phyloP scores from a whole-genome alignment of 2,888 invertebrate species.

The Sepiola atlantica region DNA sequence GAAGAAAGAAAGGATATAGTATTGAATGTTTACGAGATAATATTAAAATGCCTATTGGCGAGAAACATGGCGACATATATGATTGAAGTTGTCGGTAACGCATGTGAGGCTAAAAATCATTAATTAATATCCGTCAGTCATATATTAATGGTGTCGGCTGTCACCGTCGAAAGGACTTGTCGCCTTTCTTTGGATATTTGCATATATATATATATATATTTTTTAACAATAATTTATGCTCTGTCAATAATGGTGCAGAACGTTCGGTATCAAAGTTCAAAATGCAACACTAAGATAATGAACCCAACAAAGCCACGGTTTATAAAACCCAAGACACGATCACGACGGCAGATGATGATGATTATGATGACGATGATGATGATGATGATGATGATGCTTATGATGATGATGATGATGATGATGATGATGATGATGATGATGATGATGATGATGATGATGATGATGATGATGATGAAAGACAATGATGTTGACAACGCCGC shows the following conservation, averaged over 20 bases:
- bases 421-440: too few relatives aligned
- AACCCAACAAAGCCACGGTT: neutral
- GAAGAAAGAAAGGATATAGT: neutral
- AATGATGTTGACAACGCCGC: too few relatives aligned
- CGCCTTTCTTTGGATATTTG: neutral
- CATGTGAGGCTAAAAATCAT: neutral
- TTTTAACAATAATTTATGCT: neutral
- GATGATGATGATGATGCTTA: neutral
- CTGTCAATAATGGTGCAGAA: neutral
- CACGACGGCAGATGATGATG: neutral
- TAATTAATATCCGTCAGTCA: neutral
- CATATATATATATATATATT: too few relatives aligned
- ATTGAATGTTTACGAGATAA: neutral
- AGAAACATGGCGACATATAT: neutral
- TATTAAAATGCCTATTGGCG: neutral
- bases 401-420: too few relatives aligned
- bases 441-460: too few relatives aligned
- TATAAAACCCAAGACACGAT: neutral
- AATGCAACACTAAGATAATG: neutral
- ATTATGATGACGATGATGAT: neutral
- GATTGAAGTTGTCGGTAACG: neutral
- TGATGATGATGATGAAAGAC: too few relatives aligned
- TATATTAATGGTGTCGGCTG: neutral
- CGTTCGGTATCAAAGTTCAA: neutral
- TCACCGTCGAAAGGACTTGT: neutral